Percentiles rank a stretch among this genome's conserved stretches.
These are phyloP conservation scores for Eueides isabella DNA, from an alignment of 1,140 invertebrate genomes.

Conservation along the genomic window DNA sequence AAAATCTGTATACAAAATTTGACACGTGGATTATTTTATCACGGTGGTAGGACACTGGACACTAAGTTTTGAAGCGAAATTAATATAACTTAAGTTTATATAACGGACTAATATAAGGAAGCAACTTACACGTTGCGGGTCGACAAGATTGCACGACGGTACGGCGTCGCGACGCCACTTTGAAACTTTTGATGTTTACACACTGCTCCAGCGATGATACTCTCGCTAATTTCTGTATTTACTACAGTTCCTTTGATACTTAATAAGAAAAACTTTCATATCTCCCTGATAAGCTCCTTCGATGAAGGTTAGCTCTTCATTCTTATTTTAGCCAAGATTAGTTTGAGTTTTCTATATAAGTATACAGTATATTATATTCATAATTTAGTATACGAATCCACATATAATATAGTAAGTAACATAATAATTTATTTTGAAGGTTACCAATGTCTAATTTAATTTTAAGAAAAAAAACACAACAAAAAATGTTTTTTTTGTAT, in stretches of 20 bases:
- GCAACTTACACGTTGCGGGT: conserved; percentile 49
- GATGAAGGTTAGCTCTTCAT: conserved; percentile 1
- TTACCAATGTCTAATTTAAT: too few relatives aligned
- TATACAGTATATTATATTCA: neutral
- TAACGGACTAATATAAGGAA: conserved; percentile 52
- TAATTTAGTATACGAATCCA: neutral
- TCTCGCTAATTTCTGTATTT: conserved; percentile 76
- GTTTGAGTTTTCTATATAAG: conserved; percentile 6
- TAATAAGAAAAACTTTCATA: conserved; percentile 75
- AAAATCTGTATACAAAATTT: neutral
- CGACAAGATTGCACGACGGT: conserved; percentile 46
- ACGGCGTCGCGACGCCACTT: conserved; percentile 54
- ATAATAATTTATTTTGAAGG: too few relatives aligned
- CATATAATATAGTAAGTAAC: too few relatives aligned
- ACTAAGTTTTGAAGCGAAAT: conserved; percentile 21
- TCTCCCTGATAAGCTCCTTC: conserved; percentile 58
- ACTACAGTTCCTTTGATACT: conserved; percentile 71
- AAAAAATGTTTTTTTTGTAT: too few relatives aligned
- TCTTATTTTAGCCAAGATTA: conserved; percentile 44
- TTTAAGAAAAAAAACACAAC: too few relatives aligned
- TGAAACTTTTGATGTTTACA: conserved; percentile 75
- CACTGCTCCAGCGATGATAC: conserved; percentile 65
- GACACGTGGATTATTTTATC: conserved; percentile 7
- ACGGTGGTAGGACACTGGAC: neutral
- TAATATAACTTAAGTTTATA: conserved; percentile 42